Conservation (phyloP, 2,113 vertebrate species). For the Macroglossus sobrinus region DNA sequence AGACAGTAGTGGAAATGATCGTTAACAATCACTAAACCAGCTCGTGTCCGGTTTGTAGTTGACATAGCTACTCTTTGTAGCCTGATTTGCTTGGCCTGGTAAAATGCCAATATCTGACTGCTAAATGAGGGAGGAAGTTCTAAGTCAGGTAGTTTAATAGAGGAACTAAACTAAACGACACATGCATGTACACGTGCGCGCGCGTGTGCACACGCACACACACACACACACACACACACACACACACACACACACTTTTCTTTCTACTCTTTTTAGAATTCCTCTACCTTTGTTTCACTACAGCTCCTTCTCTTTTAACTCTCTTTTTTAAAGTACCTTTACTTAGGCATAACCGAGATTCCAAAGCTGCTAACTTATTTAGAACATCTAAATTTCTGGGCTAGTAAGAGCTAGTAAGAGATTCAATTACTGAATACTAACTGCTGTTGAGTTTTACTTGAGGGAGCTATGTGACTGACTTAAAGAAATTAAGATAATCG, state of each 20-base stretch:
- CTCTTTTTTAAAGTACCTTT: not conserved
- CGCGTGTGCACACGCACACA: too few relatives aligned
- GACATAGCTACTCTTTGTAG: not conserved
- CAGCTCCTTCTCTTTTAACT: not conserved
- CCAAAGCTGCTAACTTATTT: not conserved
- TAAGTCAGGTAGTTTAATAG: not conserved
- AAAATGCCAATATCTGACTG: not conserved
- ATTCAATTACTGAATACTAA: not conserved
- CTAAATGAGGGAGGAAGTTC: not conserved
- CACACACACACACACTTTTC: not conserved
- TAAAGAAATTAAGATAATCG: not conserved
- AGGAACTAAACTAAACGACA: not conserved
- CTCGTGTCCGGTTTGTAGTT: not conserved
- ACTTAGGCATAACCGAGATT: not conserved
- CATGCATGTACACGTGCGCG: fast-evolving
- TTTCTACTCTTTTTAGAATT: not conserved
- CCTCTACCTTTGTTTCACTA: not conserved
- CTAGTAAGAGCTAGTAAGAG: not conserved
- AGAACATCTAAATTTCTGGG: not conserved
- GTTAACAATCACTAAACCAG: not conserved
- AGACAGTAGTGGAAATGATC: not conserved
- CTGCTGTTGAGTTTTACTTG: not conserved
- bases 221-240: too few relatives aligned
- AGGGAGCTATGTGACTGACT: not conserved
- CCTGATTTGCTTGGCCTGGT: not conserved